Conservation (phyloP, 2,113 vertebrate species). For the Lophochroa leadbeateri region DNA sequence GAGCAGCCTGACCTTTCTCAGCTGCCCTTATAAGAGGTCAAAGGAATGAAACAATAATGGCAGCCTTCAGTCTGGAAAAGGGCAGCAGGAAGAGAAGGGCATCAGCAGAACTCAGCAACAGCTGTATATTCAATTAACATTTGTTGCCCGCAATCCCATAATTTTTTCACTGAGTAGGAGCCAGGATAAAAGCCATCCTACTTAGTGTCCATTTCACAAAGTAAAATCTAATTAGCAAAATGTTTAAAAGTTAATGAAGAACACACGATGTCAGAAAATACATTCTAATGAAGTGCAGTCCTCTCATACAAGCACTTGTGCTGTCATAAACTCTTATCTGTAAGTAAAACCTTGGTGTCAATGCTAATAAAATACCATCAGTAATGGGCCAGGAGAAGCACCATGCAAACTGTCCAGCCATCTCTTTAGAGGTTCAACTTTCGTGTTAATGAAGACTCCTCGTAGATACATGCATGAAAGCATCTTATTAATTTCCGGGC, state of each 20-base stretch:
- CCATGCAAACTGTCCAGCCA: neutral
- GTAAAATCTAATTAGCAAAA: slow-evolving; percentile 62
- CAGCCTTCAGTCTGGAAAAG: slow-evolving; percentile 32
- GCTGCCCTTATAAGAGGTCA: slow-evolving; percentile 44
- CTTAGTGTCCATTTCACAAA: slow-evolving; percentile 54
- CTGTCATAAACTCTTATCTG: neutral
- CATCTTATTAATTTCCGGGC: neutral
- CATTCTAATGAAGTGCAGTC: slow-evolving; percentile 6
- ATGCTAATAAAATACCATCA: neutral
- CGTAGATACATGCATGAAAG: neutral
- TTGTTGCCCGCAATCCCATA: slow-evolving; percentile 25
- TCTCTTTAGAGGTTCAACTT: neutral
- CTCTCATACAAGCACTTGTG: slow-evolving; percentile 16
- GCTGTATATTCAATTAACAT: slow-evolving; percentile 56
- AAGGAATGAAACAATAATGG: slow-evolving; percentile 53
- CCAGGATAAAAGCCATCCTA: slow-evolving; percentile 48
- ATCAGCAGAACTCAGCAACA: neutral
- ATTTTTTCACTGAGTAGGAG: slow-evolving; percentile 52
- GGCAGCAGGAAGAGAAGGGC: slow-evolving; percentile 45
- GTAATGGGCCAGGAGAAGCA: neutral
- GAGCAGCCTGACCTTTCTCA: slow-evolving; percentile 47
- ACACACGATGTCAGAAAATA: slow-evolving; percentile 14
- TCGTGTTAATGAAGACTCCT: neutral
- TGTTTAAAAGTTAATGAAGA: slow-evolving; percentile 64
- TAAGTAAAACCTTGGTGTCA: neutral